These are phyloP conservation scores for Cervus canadensis DNA, from an alignment of 2,113 vertebrate species.

Conservation along the genomic window DNA sequence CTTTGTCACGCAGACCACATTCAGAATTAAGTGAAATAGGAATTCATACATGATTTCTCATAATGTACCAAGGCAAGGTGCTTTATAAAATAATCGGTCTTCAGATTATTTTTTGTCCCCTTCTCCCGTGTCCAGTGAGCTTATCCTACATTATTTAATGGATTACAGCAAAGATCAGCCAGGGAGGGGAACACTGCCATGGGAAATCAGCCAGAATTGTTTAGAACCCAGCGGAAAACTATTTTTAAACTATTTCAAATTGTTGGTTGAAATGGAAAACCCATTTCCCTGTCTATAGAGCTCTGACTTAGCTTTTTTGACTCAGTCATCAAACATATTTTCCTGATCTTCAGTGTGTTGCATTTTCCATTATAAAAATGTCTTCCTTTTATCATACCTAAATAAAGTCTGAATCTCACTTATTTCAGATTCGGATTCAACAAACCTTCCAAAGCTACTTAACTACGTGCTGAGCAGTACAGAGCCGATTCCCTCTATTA, in stretches of 20 bases:
- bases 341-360: conserved; percentile 8
- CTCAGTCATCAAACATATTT: neutral
- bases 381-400: neutral
- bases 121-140: neutral
- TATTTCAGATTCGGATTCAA: conserved; percentile 17
- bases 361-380: neutral
- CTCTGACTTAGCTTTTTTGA: neutral
- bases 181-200: neutral
- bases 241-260: conserved; percentile 14
- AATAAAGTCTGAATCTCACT: neutral
- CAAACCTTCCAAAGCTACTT: neutral
- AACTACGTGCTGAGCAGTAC: neutral
- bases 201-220: neutral
- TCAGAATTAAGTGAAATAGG: neutral
- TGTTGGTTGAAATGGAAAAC: conserved; percentile 33
- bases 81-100: neutral
- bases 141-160: neutral
- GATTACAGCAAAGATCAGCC: neutral
- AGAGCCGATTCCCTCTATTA: neutral
- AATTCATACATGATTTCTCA: neutral
- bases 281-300: neutral
- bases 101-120: neutral
- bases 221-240: neutral
- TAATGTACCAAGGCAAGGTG: neutral
- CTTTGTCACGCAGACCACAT: neutral